Percentiles rank a stretch among this genome's conserved stretches.
phyloP scores from a whole-genome alignment of 1,140 invertebrate genomes.

The Sycophila sp. region DNA sequence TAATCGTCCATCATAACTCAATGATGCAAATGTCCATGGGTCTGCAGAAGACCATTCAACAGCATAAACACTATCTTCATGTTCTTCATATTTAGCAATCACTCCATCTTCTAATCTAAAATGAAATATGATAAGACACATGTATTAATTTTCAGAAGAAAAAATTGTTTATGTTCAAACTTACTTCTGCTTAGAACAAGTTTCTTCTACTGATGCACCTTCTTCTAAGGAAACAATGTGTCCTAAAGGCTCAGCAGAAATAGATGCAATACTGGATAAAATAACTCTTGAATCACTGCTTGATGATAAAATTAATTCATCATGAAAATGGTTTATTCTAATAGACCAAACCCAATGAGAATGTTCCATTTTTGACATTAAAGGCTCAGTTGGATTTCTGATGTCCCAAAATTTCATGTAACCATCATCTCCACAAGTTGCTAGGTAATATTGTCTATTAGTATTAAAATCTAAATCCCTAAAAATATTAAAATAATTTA shows the following conservation, averaged over 20 bases:
- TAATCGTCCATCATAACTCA: constrained; percentile 95
- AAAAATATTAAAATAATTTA: constrained; percentile 27
- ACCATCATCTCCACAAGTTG: constrained; percentile 95
- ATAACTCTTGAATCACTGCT: constrained; percentile 94
- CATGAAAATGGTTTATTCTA: constrained; percentile 95
- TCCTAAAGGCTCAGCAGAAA: constrained; percentile 84
- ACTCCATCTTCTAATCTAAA: constrained; percentile 80
- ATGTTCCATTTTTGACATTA: constrained; percentile 87
- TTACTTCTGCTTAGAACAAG: constrained; percentile 60
- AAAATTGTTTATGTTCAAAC: not conserved
- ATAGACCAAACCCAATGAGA: constrained; percentile 98
- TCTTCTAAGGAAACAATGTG: constrained; percentile 67
- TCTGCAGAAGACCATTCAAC: constrained; percentile 97
- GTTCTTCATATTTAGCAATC: constrained; percentile 91
- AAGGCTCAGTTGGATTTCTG: constrained; percentile 79
- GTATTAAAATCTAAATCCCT: constrained; percentile 96
- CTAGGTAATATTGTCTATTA: constrained; percentile 93
- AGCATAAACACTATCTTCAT: constrained; percentile 98
- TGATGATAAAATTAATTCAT: constrained; percentile 93
- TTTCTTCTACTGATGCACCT: constrained; percentile 52
- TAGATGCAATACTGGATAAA: constrained; percentile 84
- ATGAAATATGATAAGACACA: not conserved
- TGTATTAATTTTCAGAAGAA: not conserved
- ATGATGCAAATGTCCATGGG: constrained; percentile 97
- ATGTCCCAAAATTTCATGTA: constrained; percentile 96